A percentile compares a stretch with the other conserved stretches of the same genome.
These are phyloP conservation scores for Rallus crepitans DNA, from an alignment of 2,797 vertebrate species.

Conservation along the genomic window DNA sequence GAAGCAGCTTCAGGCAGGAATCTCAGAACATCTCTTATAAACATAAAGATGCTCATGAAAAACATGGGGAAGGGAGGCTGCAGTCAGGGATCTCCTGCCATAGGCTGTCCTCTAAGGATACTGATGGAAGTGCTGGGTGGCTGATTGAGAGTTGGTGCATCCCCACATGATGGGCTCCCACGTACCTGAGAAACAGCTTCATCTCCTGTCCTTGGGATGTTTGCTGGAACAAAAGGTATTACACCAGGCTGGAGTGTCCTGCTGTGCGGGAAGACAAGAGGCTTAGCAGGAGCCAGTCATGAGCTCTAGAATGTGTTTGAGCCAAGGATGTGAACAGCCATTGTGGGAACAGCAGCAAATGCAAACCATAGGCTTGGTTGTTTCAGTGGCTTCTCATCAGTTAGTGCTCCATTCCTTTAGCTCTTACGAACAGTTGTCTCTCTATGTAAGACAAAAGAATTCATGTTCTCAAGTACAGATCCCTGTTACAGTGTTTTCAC, in stretches of 20 bases:
- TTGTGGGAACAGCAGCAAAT: neutral
- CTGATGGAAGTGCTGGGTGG: neutral
- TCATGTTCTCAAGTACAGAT: neutral
- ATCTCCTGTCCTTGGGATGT: neutral
- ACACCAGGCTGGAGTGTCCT: neutral
- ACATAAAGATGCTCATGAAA: neutral
- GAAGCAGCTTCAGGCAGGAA: neutral
- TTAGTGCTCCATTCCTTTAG: neutral
- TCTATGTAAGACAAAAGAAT: neutral
- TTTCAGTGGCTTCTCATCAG: neutral
- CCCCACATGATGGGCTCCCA: rapidly evolving
- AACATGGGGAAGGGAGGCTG: neutral
- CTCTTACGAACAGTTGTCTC: neutral
- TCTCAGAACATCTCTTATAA: neutral
- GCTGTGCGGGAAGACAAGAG: neutral
- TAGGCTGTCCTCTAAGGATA: neutral
- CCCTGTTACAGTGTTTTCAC: neutral
- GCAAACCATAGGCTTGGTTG: neutral
- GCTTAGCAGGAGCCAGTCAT: neutral
- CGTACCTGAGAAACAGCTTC: neutral
- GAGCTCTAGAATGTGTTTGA: neutral
- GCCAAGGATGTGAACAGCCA: neutral
- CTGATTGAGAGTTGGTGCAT: neutral
- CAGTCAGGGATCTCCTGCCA: neutral
- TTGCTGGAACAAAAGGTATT: neutral